These are phyloP conservation scores for Podarcis cretensis DNA, from an alignment of 2,113 vertebrate genomes.

Conservation along the genomic window DNA sequence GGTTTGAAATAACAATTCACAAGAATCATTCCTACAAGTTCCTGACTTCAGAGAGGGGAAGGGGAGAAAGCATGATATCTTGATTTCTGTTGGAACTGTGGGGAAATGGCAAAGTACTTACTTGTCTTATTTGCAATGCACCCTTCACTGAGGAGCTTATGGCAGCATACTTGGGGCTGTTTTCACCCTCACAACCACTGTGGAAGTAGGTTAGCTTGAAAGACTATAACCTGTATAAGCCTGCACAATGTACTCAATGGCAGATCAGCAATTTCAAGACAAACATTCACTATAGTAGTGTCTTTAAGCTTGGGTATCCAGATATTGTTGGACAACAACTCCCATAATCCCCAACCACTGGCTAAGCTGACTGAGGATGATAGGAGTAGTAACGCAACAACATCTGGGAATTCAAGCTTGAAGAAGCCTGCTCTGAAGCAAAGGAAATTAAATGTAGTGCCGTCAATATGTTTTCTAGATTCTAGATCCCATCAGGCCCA, in stretches of 20 bases:
- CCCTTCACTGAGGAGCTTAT: neutral
- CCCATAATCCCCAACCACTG: neutral
- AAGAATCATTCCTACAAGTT: slow-evolving; percentile 3
- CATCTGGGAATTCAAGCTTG: neutral
- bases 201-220: neutral
- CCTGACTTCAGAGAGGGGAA: slow-evolving; percentile 30
- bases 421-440: too few relatives aligned
- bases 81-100: neutral
- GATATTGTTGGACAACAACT: neutral
- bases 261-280: neutral
- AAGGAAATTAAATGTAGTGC: too few relatives aligned
- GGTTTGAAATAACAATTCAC: slow-evolving; percentile 27
- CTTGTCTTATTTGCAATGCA: neutral
- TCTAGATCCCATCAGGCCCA: too few relatives aligned
- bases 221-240: neutral
- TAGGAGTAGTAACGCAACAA: neutral
- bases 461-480: too few relatives aligned
- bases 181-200: neutral
- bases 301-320: neutral
- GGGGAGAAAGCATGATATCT: slow-evolving; percentile 52
- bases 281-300: neutral
- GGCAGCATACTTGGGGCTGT: neutral
- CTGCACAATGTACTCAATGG: neutral
- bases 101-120: neutral
- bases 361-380: neutral